A percentile compares a stretch with the other conserved stretches of the same genome.
Conservation (phyloP, 2,888 invertebrate genomes). For the Sclerodermus sp. region DNA sequence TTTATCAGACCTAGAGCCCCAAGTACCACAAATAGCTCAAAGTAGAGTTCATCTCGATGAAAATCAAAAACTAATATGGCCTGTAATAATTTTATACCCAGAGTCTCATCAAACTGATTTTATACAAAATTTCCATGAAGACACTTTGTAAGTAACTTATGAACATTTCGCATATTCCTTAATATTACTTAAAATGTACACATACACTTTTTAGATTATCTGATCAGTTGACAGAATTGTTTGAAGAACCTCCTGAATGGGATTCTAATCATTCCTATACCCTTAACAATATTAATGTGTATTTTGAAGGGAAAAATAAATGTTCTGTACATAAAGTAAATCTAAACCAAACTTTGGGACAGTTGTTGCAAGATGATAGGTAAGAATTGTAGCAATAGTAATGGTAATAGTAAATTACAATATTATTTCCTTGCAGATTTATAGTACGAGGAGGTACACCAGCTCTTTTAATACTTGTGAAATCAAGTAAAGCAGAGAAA, state of each 20-base stretch:
- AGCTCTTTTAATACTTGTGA: conserved; percentile 65
- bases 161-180: conserved; percentile 8
- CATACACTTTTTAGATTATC: conserved; percentile 58
- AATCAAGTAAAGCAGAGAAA: conserved; percentile 63
- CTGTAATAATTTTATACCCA: conserved; percentile 85
- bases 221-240: conserved; percentile 68
- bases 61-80: conserved; percentile 74
- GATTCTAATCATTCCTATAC: conserved; percentile 70
- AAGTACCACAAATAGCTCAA: conserved; percentile 67
- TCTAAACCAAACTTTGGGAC: conserved; percentile 61
- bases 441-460: conserved; percentile 69
- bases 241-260: conserved; percentile 72
- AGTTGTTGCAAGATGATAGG: conserved; percentile 65
- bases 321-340: conserved; percentile 65
- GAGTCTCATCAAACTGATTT: conserved; percentile 87
- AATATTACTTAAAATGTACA: conserved; percentile 6
- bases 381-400: conserved; percentile 38
- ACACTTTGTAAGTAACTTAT: conserved; percentile 62
- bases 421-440: conserved; percentile 57
- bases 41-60: conserved; percentile 67
- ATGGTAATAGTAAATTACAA: conserved; percentile 1
- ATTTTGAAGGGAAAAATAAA: conserved; percentile 71
- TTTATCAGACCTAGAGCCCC: conserved; percentile 65
- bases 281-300: conserved; percentile 66
- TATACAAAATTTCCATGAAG: conserved; percentile 78